A percentile compares a stretch with the other conserved stretches of the same genome.
Conservation (phyloP, 2,797 vertebrate genomes). For the Heterohyrax brucei region DNA sequence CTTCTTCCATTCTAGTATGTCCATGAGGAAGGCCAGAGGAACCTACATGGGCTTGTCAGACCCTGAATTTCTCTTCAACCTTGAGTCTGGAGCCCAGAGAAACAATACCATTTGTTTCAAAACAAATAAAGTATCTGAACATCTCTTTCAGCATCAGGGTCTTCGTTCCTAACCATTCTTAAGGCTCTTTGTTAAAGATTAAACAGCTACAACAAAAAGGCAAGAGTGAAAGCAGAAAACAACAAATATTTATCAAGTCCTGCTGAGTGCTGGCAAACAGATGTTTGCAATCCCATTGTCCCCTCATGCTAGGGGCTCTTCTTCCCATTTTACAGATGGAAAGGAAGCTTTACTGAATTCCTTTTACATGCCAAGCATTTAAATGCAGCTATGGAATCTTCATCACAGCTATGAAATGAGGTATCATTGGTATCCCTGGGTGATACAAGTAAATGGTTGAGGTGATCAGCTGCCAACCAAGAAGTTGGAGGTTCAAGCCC, state of each 20-base stretch:
- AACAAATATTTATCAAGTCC: not conserved
- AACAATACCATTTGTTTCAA: not conserved
- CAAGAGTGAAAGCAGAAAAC: not conserved
- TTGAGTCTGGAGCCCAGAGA: not conserved
- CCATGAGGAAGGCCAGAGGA: not conserved
- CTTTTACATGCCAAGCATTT: not conserved
- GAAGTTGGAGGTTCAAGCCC: not conserved
- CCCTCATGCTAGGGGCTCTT: not conserved
- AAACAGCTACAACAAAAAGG: not conserved
- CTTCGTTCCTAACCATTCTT: conserved; percentile 29
- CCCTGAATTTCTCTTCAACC: not conserved
- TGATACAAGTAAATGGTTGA: not conserved
- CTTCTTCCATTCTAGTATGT: not conserved
- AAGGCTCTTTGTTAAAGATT: conserved; percentile 33
- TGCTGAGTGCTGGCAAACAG: not conserved
- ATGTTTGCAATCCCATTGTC: not conserved
- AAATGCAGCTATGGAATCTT: not conserved
- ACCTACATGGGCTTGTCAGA: too few relatives aligned
- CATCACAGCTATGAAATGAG: not conserved
- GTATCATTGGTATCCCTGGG: not conserved
- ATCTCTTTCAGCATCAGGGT: not conserved
- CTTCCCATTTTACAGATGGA: not conserved
- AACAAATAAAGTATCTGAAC: not conserved
- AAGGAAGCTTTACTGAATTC: not conserved
- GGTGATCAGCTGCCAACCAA: not conserved